phyloP scores from a whole-genome alignment of 2,888 invertebrate genomes.

The Andricus quercusramuli region DNA sequence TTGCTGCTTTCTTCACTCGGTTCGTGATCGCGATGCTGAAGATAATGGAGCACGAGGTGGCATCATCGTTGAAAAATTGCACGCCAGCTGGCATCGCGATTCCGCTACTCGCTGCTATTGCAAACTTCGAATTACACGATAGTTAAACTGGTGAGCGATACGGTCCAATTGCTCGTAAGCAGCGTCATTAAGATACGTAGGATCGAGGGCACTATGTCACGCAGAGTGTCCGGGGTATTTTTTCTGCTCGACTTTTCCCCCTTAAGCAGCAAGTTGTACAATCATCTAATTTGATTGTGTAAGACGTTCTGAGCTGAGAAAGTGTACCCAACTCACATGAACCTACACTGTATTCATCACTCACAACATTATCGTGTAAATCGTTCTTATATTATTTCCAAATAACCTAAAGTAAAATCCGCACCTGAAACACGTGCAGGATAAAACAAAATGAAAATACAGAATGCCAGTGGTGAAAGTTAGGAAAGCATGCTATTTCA shows the following conservation, averaged over 20 bases:
- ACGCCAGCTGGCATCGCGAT: constrained; percentile 44
- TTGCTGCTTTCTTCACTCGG: constrained; percentile 15
- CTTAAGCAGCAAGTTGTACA: constrained; percentile 47
- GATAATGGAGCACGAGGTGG: constrained; percentile 36
- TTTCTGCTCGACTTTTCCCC: constrained; percentile 52
- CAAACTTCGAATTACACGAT: constrained; percentile 38
- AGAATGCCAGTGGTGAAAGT: constrained; percentile 48
- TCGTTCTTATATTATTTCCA: not conserved
- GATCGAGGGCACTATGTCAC: constrained; percentile 61
- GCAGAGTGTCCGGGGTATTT: constrained; percentile 53
- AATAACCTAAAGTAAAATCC: not conserved
- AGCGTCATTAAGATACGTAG: constrained; percentile 44
- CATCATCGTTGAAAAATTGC: constrained; percentile 36
- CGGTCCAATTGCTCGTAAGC: constrained; percentile 51
- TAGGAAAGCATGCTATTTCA: constrained; percentile 46
- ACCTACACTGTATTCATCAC: constrained; percentile 45
- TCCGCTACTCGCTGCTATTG: constrained; percentile 26
- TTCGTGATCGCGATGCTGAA: constrained; percentile 34
- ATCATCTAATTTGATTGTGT: constrained; percentile 49
- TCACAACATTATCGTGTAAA: not conserved
- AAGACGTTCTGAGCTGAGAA: constrained; percentile 42
- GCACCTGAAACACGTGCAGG: not conserved
- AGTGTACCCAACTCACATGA: constrained; percentile 10
- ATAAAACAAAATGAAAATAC: constrained; percentile 13
- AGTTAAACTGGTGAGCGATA: constrained; percentile 44